Evolutionary conservation across 2,797 vertebrate genomes (phyloP).

Genomic region (Argyrosomus regius): DNA sequence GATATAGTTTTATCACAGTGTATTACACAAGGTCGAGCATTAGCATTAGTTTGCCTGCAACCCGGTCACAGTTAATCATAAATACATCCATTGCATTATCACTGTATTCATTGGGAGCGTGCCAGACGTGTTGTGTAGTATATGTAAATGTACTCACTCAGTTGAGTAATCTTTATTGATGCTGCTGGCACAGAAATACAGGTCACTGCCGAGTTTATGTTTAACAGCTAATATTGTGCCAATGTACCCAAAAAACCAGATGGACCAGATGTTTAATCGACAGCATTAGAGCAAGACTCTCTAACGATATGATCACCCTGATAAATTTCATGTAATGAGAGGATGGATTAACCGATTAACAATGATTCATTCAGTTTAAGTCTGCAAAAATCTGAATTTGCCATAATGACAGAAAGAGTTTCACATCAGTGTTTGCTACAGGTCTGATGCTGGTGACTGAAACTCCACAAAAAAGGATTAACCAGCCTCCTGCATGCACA

Average conservation of each 20-base stretch:
- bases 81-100: background rate
- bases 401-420: too few species aligned
- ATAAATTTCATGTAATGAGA: background rate
- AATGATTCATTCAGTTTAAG: too few species aligned
- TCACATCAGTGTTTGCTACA: too few species aligned
- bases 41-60: too few species aligned
- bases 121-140: background rate
- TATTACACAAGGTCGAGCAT: background rate
- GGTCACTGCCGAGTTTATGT: constrained; percentile 37
- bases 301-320: background rate
- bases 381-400: too few species aligned
- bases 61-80: too few species aligned
- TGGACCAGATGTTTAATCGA: background rate
- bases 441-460: too few species aligned
- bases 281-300: background rate
- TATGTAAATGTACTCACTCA: constrained; percentile 18
- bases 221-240: constrained; percentile 34
- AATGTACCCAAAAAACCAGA: background rate
- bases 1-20: background rate
- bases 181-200: constrained; percentile 22
- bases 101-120: background rate
- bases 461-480: too few species aligned
- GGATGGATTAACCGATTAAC: background rate
- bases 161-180: constrained; percentile 23
- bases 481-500: too few species aligned